A percentile compares a stretch with the other conserved stretches of the same genome.
These are phyloP conservation scores for Flabesymbios commensalis DNA, from an alignment of 2,888 invertebrate species.

Conservation along the genomic window DNA sequence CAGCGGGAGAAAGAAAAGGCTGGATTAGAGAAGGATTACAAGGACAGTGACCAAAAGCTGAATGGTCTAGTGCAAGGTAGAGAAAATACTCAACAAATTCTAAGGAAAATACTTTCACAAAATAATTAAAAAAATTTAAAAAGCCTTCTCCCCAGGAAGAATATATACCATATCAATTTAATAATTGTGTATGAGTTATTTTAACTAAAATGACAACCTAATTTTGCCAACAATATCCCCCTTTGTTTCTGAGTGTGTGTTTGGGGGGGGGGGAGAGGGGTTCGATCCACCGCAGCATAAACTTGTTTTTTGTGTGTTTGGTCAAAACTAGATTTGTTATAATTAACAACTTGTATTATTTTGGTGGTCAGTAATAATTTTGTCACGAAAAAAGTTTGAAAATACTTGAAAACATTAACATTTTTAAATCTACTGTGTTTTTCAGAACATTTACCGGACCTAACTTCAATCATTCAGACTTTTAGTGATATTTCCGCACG, in stretches of 20 bases:
- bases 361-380: not conserved
- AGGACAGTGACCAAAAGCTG: slow-evolving; percentile 84
- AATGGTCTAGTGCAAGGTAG: slow-evolving; percentile 80
- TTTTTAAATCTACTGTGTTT: not conserved
- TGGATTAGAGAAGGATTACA: slow-evolving; percentile 90
- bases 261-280: no score
- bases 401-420: not conserved
- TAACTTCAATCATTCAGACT: slow-evolving; percentile 79
- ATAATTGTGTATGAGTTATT: no score
- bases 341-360: not conserved
- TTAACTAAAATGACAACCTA: no score
- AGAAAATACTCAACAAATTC: not conserved
- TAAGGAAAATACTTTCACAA: not conserved
- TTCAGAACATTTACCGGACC: slow-evolving; percentile 79
- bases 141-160: no score
- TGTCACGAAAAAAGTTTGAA: not conserved
- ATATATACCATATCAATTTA: no score
- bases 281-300: no score
- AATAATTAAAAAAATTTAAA: no score
- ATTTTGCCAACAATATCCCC: no score
- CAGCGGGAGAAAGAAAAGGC: slow-evolving; percentile 67
- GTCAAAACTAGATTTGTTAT: no score
- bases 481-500: slow-evolving; percentile 78
- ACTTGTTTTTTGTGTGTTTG: no score
- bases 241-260: no score